Conservation (phyloP, 2,888 invertebrate genomes). For the Alitta virens region DNA sequence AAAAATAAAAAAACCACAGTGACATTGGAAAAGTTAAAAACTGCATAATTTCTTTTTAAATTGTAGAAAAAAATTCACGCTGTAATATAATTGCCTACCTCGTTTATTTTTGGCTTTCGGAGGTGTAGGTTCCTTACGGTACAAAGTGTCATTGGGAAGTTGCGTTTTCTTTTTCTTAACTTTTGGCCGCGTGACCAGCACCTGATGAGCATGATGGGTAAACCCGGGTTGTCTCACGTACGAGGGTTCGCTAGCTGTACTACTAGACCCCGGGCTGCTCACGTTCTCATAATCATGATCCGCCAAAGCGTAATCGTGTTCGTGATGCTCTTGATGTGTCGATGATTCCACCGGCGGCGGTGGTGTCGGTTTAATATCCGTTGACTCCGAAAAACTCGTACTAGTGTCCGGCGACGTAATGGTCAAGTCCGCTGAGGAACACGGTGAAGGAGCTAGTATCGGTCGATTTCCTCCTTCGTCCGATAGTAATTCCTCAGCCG, state of each 20-base stretch:
- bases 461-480: too few species aligned
- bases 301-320: slow-evolving; percentile 41
- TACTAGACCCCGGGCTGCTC: slow-evolving; percentile 43
- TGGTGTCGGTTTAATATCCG: too few species aligned
- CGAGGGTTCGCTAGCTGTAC: slow-evolving; percentile 52
- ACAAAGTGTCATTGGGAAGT: slow-evolving; percentile 36
- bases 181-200: slow-evolving; percentile 31
- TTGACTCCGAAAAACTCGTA: too few species aligned
- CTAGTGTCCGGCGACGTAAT: too few species aligned
- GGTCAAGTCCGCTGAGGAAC: too few species aligned
- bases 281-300: slow-evolving; percentile 24
- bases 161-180: slow-evolving; percentile 46
- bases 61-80: too few species aligned
- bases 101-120: slow-evolving; percentile 45
- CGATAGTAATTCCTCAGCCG: too few species aligned
- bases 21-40: too few species aligned
- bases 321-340: slow-evolving; percentile 23
- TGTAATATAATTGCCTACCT: slow-evolving; percentile 34
- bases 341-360: too few species aligned
- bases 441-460: too few species aligned
- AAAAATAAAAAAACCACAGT: too few species aligned
- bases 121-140: slow-evolving; percentile 44
- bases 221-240: slow-evolving; percentile 53
- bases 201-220: slow-evolving; percentile 51
- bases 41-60: too few species aligned